phyloP scores from a whole-genome alignment of 2,113 vertebrate genomes.

The Tetrao urogallus region DNA sequence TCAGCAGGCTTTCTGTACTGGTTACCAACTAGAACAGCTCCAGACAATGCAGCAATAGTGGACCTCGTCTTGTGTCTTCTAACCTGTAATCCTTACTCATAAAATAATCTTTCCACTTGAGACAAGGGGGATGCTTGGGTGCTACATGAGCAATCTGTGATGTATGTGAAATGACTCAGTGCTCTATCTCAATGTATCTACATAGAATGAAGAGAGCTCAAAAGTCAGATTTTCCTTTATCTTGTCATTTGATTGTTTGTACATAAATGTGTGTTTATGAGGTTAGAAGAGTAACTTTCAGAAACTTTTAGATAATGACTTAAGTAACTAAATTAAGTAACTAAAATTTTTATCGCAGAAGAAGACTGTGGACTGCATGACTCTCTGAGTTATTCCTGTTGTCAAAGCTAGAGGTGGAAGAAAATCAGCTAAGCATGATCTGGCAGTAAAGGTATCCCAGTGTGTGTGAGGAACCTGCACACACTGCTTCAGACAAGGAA shows the following conservation, averaged over 20 bases:
- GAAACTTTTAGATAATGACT: not conserved
- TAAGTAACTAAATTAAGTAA: not conserved
- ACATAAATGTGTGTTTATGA: not conserved
- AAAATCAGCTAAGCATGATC: not conserved
- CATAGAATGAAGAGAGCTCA: not conserved
- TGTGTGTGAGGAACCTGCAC: not conserved
- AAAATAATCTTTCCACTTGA: not conserved
- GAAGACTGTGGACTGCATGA: not conserved
- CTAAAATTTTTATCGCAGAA: not conserved
- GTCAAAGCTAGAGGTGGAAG: not conserved
- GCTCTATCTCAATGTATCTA: not conserved
- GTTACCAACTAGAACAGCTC: conserved; percentile 16
- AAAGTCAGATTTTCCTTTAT: not conserved
- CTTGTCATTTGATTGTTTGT: not conserved
- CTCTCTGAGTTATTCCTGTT: not conserved
- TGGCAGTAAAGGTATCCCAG: not conserved
- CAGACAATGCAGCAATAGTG: not conserved
- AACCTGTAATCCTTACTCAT: not conserved
- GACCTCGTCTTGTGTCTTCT: not conserved
- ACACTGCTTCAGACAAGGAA: not conserved
- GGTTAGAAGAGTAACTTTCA: not conserved
- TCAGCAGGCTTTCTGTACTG: conserved; percentile 10
- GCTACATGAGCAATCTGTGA: not conserved
- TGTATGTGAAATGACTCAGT: not conserved
- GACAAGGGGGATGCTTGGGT: not conserved